Conservation (phyloP, 1,140 invertebrate genomes). For the Holotrichia oblita region DNA sequence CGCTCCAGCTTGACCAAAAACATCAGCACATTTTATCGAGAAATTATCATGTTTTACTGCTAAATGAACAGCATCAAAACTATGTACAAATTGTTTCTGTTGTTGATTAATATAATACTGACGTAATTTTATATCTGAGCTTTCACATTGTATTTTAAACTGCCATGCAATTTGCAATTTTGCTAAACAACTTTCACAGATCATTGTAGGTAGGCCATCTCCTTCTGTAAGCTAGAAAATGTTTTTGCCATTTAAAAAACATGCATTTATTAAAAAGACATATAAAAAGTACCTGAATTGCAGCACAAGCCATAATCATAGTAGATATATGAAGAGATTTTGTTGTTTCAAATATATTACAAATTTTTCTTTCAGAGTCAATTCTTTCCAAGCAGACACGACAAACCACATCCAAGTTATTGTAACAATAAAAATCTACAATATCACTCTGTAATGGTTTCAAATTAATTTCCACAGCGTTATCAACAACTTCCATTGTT, state of each 20-base stretch:
- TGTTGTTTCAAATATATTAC: slow-evolving; percentile 46
- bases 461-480: slow-evolving; percentile 32
- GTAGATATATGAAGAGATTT: slow-evolving; percentile 42
- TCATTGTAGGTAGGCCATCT: slow-evolving; percentile 61
- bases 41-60: slow-evolving; percentile 22
- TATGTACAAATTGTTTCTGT: slow-evolving; percentile 15
- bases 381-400: slow-evolving; percentile 48
- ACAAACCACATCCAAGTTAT: slow-evolving; percentile 44
- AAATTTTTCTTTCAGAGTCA: slow-evolving; percentile 47
- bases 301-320: slow-evolving; percentile 51
- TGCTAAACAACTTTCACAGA: slow-evolving; percentile 60
- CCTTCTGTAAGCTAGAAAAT: slow-evolving; percentile 60
- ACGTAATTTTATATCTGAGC: slow-evolving; percentile 57
- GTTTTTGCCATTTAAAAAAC: not conserved
- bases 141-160: slow-evolving; percentile 63
- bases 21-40: not conserved
- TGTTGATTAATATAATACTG: slow-evolving; percentile 48
- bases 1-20: not conserved
- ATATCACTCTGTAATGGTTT: slow-evolving; percentile 38
- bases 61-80: slow-evolving; percentile 11
- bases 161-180: slow-evolving; percentile 60
- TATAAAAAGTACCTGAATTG: slow-evolving; percentile 45
- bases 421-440: slow-evolving; percentile 47
- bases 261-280: not conserved
- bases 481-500: slow-evolving; percentile 38